Base-by-base conservation (phyloP, 2,113 vertebrate genomes). In the Leptosomus discolor region DNA sequence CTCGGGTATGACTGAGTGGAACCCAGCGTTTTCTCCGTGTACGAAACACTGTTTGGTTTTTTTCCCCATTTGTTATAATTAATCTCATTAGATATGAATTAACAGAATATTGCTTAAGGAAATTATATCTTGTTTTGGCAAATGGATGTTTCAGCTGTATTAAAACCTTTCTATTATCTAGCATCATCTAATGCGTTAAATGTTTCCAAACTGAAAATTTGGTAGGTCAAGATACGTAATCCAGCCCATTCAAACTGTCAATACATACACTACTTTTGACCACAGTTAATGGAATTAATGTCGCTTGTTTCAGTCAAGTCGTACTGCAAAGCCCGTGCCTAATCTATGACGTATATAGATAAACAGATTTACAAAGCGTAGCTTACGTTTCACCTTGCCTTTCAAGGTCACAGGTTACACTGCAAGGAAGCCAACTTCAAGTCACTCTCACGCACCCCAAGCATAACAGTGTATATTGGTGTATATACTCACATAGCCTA, bases 241-340 rank as follows among this genome's bases (percentile, higher is more conserved):
- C 76, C 45, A 16, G 78, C 64, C 51, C 67, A 32, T 77, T 93
- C 75, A 29, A 58, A 34, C 13, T 92, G 92, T 88, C 93, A 75
- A 93, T 90, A 81, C 36, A 68, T n/a, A 45, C 67, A 29, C 53
- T 94, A 32, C 71, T 96, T 93, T 67, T 95, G 53, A 95, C 68
- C 82, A 71, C 51, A 75, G 93, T 91, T 94, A 98, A 97, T 83
- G 63, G 85, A 93, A 97, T 97, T 95, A 95, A 86, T 94, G 94
- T 96, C 88, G 81, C 80, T 93, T 86, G 43, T 53, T 97, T 95
- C 86, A 85, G 82, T 53, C 93, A 91, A 77, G 80, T 92, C 64
- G 24, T 53, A 48, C 43, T 71, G 79, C 58, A 97, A 96, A 94
- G 93, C 68, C 83, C 71, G 54, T 32, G 68, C 64, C 73, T 69